Percentiles rank a stretch among this genome's conserved stretches.
Conservation (phyloP, 2,797 vertebrate genomes). For the Rhinoraja longicauda region DNA sequence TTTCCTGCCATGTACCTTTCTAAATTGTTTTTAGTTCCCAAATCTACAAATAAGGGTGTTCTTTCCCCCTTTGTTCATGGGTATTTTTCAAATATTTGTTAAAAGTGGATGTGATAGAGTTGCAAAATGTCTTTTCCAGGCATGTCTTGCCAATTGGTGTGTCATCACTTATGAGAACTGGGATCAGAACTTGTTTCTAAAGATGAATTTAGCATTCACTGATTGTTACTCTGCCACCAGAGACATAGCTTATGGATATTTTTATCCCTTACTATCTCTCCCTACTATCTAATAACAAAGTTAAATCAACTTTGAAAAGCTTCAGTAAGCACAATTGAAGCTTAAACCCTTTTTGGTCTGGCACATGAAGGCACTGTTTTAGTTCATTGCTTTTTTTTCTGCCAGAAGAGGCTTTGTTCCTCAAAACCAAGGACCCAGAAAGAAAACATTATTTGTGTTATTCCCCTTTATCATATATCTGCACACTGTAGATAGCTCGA, state of each 20-base stretch:
- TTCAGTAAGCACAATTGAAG: background rate
- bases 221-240: background rate
- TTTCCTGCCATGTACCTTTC: background rate
- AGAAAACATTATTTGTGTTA: background rate
- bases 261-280: fast-evolving
- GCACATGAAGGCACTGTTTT: background rate
- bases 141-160: background rate
- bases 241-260: background rate
- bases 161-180: background rate
- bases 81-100: background rate
- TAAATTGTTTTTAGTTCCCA: background rate
- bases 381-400: background rate
- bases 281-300: background rate
- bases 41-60: background rate
- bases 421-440: background rate
- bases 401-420: background rate
- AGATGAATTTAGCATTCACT: background rate
- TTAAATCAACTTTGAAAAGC: background rate
- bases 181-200: background rate
- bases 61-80: background rate
- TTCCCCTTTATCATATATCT: too few relatives aligned
- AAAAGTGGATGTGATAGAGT: background rate
- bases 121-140: background rate
- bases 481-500: too few relatives aligned
- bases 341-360: background rate